phyloP scores from a whole-genome alignment of 1,140 invertebrate genomes.

The Potamilus streckersoni region DNA sequence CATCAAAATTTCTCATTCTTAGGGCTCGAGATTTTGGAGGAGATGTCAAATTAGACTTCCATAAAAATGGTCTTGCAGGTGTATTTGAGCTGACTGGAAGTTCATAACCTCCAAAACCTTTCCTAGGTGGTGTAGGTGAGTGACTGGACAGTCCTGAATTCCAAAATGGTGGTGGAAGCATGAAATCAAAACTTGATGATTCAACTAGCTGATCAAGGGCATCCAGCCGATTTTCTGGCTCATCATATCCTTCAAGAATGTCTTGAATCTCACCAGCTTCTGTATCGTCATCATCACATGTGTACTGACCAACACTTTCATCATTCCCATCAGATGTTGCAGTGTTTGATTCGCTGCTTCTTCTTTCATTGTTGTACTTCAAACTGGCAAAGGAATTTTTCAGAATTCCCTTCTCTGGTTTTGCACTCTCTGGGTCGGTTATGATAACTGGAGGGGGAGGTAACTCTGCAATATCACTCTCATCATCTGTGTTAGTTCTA shows the following conservation, averaged over 20 bases:
- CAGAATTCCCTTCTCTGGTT: constrained; percentile 59
- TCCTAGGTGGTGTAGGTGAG: constrained; percentile 42
- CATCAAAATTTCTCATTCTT: constrained; percentile 54
- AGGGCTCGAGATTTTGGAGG: constrained; percentile 57
- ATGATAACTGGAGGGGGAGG: constrained; percentile 62
- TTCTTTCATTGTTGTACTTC: constrained; percentile 30
- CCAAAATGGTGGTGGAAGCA: constrained; percentile 52
- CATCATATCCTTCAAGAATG: constrained; percentile 52
- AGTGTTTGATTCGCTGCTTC: constrained; percentile 49
- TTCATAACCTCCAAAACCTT: constrained; percentile 33
- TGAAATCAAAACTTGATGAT: constrained; percentile 61
- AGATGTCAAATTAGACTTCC: constrained; percentile 43
- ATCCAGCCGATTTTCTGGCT: constrained; percentile 47
- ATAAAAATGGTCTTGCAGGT: constrained; percentile 35
- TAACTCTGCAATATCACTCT: constrained; percentile 59
- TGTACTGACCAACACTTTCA: constrained; percentile 51
- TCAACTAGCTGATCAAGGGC: constrained; percentile 57
- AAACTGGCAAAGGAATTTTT: constrained; percentile 45
- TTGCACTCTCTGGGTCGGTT: constrained; percentile 55
- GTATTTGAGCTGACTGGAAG: constrained; percentile 25
- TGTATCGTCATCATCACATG: constrained; percentile 57
- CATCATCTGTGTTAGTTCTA: constrained; percentile 54
- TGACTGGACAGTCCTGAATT: constrained; percentile 15
- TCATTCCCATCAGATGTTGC: constrained; percentile 36
- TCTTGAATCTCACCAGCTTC: constrained; percentile 58